phyloP scores from a whole-genome alignment of 2,113 vertebrate genomes.

The Calyptommatus sinebrachiatus region DNA sequence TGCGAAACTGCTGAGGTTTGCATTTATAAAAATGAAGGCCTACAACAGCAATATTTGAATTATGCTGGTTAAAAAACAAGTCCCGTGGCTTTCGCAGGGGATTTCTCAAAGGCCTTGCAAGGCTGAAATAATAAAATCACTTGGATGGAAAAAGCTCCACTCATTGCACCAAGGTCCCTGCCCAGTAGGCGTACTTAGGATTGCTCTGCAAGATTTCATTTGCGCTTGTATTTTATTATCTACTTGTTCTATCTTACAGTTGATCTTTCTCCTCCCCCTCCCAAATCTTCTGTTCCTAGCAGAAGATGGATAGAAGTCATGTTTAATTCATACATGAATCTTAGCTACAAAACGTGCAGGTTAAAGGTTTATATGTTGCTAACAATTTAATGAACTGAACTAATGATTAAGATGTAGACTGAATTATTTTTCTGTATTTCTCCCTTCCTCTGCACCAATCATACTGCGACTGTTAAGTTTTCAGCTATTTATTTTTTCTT shows the following conservation, averaged over 20 bases:
- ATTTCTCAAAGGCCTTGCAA: background rate
- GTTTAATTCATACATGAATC: conserved; percentile 38
- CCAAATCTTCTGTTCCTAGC: rapidly evolving
- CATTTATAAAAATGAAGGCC: conserved; percentile 10
- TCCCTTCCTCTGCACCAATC: conserved; percentile 7
- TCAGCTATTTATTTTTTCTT: conserved; percentile 5
- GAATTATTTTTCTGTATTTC: conserved; percentile 3
- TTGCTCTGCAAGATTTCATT: background rate
- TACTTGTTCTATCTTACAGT: background rate
- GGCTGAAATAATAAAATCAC: background rate
- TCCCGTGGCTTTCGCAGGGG: background rate
- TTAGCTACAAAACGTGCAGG: conserved; percentile 37
- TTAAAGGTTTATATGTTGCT: conserved; percentile 44
- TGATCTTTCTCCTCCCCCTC: background rate
- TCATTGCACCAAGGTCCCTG: background rate
- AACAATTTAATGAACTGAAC: conserved; percentile 44
- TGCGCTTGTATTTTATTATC: background rate
- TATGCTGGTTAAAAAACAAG: background rate
- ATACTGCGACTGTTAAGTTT: background rate
- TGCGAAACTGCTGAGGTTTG: conserved; percentile 51
- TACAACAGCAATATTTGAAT: background rate
- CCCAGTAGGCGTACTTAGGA: background rate
- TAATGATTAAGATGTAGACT: conserved; percentile 10
- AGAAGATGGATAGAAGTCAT: conserved; percentile 34
- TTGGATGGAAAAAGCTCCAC: background rate